phyloP scores from a whole-genome alignment of 1,140 invertebrate species.

The Pinna nobilis region DNA sequence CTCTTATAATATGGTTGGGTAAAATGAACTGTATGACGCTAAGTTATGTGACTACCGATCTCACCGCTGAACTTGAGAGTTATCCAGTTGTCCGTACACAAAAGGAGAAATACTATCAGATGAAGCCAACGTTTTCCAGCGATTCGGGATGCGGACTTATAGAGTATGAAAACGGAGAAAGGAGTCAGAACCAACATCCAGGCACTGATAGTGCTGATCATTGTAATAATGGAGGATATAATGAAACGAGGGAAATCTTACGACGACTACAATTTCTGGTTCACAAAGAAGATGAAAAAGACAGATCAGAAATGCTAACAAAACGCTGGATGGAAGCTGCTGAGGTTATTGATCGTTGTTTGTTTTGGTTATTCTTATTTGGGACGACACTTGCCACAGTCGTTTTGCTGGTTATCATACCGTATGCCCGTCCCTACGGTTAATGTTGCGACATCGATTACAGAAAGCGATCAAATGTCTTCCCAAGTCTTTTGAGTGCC shows the following conservation, averaged over 20 bases:
- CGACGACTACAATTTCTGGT: slow-evolving; percentile 36
- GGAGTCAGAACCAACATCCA: background rate
- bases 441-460: no score
- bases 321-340: slow-evolving; percentile 79
- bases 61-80: background rate
- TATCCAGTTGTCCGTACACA: background rate
- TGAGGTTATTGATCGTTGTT: slow-evolving; percentile 77
- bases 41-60: slow-evolving; percentile 34
- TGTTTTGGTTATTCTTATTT: slow-evolving; percentile 79
- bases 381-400: slow-evolving; percentile 76
- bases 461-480: no score
- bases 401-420: slow-evolving; percentile 73
- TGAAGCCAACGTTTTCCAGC: slow-evolving; percentile 48
- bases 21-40: slow-evolving; percentile 50
- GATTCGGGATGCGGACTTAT: slow-evolving; percentile 64
- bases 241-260: slow-evolving; percentile 28
- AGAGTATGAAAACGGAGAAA: slow-evolving; percentile 54
- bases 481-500: no score
- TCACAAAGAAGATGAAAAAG: slow-evolving; percentile 60
- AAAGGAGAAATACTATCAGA: slow-evolving; percentile 23
- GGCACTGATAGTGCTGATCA: background rate
- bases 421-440: slow-evolving; percentile 22
- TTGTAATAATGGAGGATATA: no score
- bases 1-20: slow-evolving; percentile 34
- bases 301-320: slow-evolving; percentile 66